Percentiles rank a stretch among this genome's conserved stretches.
phyloP scores from a whole-genome alignment of 2,797 vertebrate genomes.

The Phyllotis vaccarum region DNA sequence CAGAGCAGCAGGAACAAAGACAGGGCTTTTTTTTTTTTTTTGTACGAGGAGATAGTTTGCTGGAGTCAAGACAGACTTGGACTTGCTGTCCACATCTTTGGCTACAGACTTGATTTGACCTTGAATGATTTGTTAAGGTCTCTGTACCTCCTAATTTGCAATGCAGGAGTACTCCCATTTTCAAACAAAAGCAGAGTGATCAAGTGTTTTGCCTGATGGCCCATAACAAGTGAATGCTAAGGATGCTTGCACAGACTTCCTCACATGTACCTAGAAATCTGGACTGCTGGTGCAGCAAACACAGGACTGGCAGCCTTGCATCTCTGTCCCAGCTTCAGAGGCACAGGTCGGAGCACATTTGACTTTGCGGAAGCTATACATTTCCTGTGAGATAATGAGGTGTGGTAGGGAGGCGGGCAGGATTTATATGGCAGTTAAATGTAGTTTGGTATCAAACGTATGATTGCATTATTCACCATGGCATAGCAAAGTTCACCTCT shows the following conservation, averaged over 20 bases:
- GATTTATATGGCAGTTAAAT: conserved; percentile 82
- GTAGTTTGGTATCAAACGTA: conserved; percentile 82
- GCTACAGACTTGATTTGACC: conserved; percentile 18
- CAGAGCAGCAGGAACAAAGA: neutral
- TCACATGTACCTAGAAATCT: neutral
- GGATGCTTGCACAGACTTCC: neutral
- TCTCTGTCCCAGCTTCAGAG: conserved; percentile 44
- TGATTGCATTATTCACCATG: conserved; percentile 84
- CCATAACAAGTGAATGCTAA: neutral
- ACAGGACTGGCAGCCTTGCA: neutral
- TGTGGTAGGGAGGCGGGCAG: conserved; percentile 78
- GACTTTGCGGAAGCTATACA: conserved; percentile 80
- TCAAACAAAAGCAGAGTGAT: neutral
- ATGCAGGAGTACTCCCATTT: conserved; percentile 16
- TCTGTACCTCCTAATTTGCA: neutral
- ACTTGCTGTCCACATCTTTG: neutral
- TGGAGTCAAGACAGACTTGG: conserved; percentile 2
- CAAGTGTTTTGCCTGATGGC: neutral
- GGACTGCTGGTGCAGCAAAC: neutral
- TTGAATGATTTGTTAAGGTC: conserved; percentile 48
- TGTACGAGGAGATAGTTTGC: neutral
- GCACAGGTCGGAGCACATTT: conserved; percentile 45
- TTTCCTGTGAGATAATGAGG: conserved; percentile 85
- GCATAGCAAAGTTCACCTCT: conserved; percentile 86
- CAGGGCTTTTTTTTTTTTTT: neutral